phyloP scores from a whole-genome alignment of 1,140 invertebrate genomes.

The Dinoponera quadriceps region DNA sequence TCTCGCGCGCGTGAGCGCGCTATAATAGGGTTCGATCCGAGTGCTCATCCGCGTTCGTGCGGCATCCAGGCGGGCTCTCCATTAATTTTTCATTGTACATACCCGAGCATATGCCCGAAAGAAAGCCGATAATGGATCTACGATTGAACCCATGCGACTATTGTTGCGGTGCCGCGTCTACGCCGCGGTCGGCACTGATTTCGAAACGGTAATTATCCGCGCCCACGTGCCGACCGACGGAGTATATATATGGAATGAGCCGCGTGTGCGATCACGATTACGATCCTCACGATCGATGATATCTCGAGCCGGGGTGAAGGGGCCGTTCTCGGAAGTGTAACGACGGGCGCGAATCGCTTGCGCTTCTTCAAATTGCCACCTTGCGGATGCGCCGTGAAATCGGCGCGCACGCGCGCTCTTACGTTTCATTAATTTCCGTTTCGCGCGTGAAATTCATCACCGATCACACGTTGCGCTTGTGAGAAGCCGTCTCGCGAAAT shows the following conservation, averaged over 20 bases:
- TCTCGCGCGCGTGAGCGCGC: background rate
- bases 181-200: conserved; percentile 60
- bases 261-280: conserved; percentile 50
- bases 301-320: conserved; percentile 13
- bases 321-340: conserved; percentile 46
- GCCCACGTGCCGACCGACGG: conserved; percentile 60
- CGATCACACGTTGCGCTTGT: background rate
- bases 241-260: conserved; percentile 54
- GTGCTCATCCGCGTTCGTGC: background rate
- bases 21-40: background rate
- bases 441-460: conserved; percentile 14
- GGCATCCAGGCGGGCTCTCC: conserved; percentile 11
- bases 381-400: conserved; percentile 49
- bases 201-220: conserved; percentile 75
- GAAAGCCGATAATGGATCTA: conserved; percentile 65
- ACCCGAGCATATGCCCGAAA: conserved; percentile 43
- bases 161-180: conserved; percentile 61
- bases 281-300: conserved; percentile 65
- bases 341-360: conserved; percentile 20
- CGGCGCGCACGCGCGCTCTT: conserved; percentile 18
- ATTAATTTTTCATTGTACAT: conserved; percentile 52
- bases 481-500: background rate
- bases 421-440: conserved; percentile 33
- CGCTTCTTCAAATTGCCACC: conserved; percentile 51
- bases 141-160: conserved; percentile 64